phyloP scores from a whole-genome alignment of 1,140 invertebrate species.

The Bombus sibiricus region DNA sequence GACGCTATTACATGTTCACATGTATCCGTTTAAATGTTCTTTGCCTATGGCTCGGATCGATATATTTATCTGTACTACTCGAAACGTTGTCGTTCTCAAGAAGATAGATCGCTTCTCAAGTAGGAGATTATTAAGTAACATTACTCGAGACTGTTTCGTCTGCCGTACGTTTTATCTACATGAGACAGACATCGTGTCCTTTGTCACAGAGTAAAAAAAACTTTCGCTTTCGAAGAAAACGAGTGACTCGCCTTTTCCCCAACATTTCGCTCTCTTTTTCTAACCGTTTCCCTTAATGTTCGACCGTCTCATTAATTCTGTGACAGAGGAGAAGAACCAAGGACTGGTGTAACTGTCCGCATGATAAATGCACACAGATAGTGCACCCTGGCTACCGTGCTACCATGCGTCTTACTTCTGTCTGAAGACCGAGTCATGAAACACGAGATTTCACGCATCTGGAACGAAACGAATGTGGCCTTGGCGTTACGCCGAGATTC shows the following conservation, averaged over 20 bases:
- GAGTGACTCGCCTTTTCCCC: neutral
- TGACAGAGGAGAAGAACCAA: constrained; percentile 62
- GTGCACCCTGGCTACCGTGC: constrained; percentile 69
- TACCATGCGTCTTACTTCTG: constrained; percentile 75
- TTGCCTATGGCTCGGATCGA: neutral
- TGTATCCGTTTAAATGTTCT: neutral
- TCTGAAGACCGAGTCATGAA: constrained; percentile 15
- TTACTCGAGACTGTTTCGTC: neutral
- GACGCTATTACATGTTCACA: neutral
- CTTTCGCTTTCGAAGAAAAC: neutral
- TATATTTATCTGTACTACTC: neutral
- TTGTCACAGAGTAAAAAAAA: neutral
- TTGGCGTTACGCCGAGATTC: neutral
- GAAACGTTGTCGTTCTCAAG: neutral
- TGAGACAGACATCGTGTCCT: neutral
- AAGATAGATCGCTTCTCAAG: constrained; percentile 3
- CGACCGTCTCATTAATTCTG: constrained; percentile 70
- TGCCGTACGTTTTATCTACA: constrained; percentile 5
- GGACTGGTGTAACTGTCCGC: constrained; percentile 73
- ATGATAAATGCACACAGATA: constrained; percentile 77
- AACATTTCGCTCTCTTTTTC: neutral
- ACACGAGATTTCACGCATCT: constrained; percentile 21
- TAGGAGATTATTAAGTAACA: constrained; percentile 9
- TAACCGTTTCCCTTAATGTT: constrained; percentile 38
- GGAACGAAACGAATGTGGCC: neutral